A percentile compares a stretch with the other conserved stretches of the same genome.
phyloP scores from a whole-genome alignment of 2,888 invertebrate genomes.

The Parasteatoda lunata region DNA sequence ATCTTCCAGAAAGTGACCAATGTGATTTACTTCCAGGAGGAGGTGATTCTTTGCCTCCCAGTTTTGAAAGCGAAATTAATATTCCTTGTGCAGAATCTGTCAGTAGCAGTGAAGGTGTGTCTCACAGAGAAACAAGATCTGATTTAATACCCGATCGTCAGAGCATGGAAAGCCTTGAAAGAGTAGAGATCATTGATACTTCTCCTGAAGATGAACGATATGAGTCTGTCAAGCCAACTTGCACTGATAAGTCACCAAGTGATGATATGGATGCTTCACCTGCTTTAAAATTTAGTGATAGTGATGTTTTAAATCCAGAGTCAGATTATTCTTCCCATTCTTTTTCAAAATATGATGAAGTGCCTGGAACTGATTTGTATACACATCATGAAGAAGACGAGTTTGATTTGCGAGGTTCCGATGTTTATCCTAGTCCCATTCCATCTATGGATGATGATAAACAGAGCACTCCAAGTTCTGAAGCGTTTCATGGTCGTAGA shows the following conservation, averaged over 20 bases:
- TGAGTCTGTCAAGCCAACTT: conserved; percentile 39
- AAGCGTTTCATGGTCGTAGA: conserved; percentile 87
- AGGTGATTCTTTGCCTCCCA: conserved; percentile 52
- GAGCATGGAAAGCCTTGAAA: conserved; percentile 57
- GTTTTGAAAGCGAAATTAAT: conserved; percentile 61
- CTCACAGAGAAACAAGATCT: conserved; percentile 30
- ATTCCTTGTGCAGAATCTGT: conserved; percentile 50
- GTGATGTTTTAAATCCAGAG: conserved; percentile 48
- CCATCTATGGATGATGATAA: conserved; percentile 73
- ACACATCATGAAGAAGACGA: conserved; percentile 80
- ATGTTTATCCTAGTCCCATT: conserved; percentile 72
- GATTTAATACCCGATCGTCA: conserved; percentile 48
- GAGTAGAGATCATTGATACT: conserved; percentile 61
- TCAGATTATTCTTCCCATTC: conserved; percentile 34
- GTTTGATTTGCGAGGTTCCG: conserved; percentile 73
- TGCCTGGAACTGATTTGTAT: conserved; percentile 74
- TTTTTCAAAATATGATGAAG: conserved; percentile 59
- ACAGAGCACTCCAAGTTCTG: conserved; percentile 90
- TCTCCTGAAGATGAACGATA: conserved; percentile 68
- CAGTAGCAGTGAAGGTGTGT: conserved; percentile 46
- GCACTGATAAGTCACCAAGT: conserved; percentile 9
- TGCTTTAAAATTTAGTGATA: conserved; percentile 9
- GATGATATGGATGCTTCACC: conserved; percentile 20
- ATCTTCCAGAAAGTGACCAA: conserved; percentile 69
- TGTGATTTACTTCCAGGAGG: conserved; percentile 42